Base-by-base conservation (phyloP, 2,888 invertebrate genomes). In the Sisyra terminalis region DNA sequence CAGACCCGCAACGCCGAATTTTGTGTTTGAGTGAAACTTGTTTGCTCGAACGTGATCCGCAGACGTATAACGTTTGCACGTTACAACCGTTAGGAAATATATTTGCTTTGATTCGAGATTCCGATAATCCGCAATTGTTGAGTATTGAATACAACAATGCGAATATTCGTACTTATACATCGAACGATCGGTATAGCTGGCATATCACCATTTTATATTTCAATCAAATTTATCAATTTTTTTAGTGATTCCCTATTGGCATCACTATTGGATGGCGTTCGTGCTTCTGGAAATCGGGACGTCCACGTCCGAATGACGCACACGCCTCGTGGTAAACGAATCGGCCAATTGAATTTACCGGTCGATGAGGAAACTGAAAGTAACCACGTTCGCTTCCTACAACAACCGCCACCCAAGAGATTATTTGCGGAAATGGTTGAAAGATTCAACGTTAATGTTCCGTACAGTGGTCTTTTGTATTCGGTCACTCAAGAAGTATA, bases 331-430 rank as follows among this genome's bases (percentile, higher is more conserved):
- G 90, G 90, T 1, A 81, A 83, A 57, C 73, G 97, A 45, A 73
- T 94, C 47, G 86, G 92, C 16, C 96, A 97, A 6, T 69, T 93
- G 44, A 81, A 83, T 57, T 78, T 85, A 47, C 79, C 85, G 1
- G 86, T 96, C 2, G 97, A 96, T 55, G 97, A 98, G 66, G 97
- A 98, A 65, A 85, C 90, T 0, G 98, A 98, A 66, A 83, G 84
- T 44, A 80, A 83, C 53, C 86, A 94, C 49, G 72, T 94, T 46
- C 84, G 87, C 67, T 78, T 83, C 53, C 65, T 83, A 30, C 73
- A 76, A 51, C 71, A 73, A 51, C 71, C 72, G 29, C 76, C 78
- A 46, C 73, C 70, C 15, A 69, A 70, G 32, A 71, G 75, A 60
- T 63, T 70, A 4, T 78, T 82, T 55, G 61, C 78, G 16, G 89